Percentiles rank a stretch among this genome's conserved stretches.
phyloP scores from a whole-genome alignment of 1,140 invertebrate genomes.

The Bombus superbus region DNA sequence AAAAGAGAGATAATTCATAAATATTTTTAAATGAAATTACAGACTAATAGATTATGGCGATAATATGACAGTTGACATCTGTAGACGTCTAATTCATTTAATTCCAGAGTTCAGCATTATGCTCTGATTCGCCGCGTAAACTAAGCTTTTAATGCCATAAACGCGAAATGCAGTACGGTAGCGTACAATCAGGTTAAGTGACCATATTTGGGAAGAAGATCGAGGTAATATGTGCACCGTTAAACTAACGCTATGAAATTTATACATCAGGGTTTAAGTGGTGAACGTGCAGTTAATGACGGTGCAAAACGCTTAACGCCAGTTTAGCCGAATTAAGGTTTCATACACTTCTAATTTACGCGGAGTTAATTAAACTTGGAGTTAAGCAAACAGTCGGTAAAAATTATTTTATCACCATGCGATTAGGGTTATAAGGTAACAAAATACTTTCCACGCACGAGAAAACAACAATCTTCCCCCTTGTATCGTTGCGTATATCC shows the following conservation, averaged over 20 bases:
- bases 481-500: background rate
- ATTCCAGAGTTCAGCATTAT: background rate
- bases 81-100: background rate
- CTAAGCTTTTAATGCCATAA: conserved; percentile 33
- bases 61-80: background rate
- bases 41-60: background rate
- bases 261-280: conserved; percentile 2
- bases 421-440: background rate
- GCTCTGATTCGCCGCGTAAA: background rate
- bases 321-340: background rate
- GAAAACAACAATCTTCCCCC: background rate
- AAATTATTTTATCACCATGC: no score
- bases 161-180: background rate
- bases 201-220: conserved; percentile 42
- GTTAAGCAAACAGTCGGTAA: no score
- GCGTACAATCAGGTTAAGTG: conserved; percentile 39
- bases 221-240: background rate
- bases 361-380: background rate
- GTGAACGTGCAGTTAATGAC: conserved; percentile 7
- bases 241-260: conserved; percentile 35
- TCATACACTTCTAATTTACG: background rate
- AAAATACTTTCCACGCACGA: background rate
- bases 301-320: background rate
- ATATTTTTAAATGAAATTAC: background rate
- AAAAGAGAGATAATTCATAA: background rate